Base-by-base conservation (phyloP, 1,140 invertebrate genomes). In the Galleria mellonella region DNA sequence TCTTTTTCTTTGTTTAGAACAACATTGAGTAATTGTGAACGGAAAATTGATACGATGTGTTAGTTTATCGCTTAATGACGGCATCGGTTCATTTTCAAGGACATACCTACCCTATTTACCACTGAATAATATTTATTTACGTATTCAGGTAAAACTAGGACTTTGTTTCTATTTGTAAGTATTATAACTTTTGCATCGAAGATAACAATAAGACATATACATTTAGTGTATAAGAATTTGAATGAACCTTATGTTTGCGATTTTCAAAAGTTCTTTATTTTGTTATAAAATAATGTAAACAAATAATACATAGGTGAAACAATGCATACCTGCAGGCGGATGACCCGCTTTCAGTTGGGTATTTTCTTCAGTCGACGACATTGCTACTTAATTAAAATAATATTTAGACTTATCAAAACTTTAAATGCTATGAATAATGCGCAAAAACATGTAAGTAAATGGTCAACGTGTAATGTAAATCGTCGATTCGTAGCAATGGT, bases 301-400 rank as follows among this genome's bases (percentile, higher is more conserved):
- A 47, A 54, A 43, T 50, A 35, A 39, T 10, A 36, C 39, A 55
- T 51, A 10, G n/a, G 14, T 42, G 6, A 33, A 27, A 29, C n/a
- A 51, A 51, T 15, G 49, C 71, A 87, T 88, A 96, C 94, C 92
- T 89, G 94, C 94, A 67, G 94, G 94, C 56, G 93, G 93, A 88
- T 96, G 94, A 39, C 94, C 93, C 51, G 89, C 92, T 74, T 93
- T 94, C 11, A 94, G 76, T 76, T 93, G 90, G 47, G 89, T 83
- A 47, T 90, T 90, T 73, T 91, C 89, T 59, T 89, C 88, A 41
- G 84, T 72, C 51, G 82, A 81, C 47, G 83, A 86, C 83, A 87
- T 87, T 56, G 40, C 78, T 43, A 41, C 35, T 54, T 40, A 32
- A 27, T 46, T 32, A 30, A 56, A 42, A 30, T 23, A 45, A 46